Evolutionary conservation across 2,888 invertebrate genomes (phyloP), one percentile per base, ranked within the genome.

Genomic region (Scrobipalpa costella): DNA sequence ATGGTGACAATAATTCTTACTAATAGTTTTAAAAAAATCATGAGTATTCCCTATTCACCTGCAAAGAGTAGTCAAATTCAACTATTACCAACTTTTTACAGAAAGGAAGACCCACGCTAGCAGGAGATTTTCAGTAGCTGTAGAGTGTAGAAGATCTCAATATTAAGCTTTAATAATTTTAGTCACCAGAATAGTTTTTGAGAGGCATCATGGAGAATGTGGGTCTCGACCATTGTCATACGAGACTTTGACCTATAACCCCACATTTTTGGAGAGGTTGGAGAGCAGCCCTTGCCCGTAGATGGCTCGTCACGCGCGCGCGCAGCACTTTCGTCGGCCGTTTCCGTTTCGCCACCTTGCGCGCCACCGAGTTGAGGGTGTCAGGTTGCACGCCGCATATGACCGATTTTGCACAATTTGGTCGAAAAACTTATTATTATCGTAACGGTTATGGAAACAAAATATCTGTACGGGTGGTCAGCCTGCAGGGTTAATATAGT

Each of bases 321-420:
- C 50, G 61, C 61, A 61, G 50, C 61, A 61, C 61, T 61, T 61
- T 61, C 61, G 19, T 61, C 50, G 50, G 36, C 33, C 13, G 49
- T 62, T 62, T 62, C 62, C 62, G 44, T 62, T 62, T 62, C 62
- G 19, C 62, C 57, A 62, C 57, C 62, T 57, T 62, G 34, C 44
- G 47, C 47, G 44, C 47, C 50, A 50, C 62, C 52, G 34, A 17
- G 57, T 57, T 57, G 57, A 44, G 55, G 62, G 62, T 62, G 49
- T 62, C 62, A 57, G 33, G 21, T 62, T 62, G 33, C 62, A 61
- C 27, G 49, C 27, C 7, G 55, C 55, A 15, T 62, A 44, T 27
- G 50, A 50, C 60, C 17, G 50, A 61, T 49, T 61, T 61, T 50
- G 47, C 59, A 60, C 59, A 60, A 47, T 60, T 60, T 19, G 15